phyloP scores from a whole-genome alignment of 2,888 invertebrate species.

The Nyleta sp. region DNA sequence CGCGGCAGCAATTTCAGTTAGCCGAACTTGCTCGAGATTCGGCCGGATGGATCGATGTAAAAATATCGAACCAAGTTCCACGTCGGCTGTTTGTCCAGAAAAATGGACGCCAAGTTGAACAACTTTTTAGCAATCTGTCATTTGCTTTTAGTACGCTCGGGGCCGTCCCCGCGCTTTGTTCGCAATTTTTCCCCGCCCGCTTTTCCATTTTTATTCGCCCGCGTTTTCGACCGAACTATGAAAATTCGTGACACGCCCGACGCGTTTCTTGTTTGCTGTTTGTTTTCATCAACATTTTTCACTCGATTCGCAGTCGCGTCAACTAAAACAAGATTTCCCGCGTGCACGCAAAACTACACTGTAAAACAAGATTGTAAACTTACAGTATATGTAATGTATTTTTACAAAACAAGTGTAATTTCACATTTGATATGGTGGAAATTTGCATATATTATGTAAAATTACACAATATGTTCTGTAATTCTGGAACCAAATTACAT shows the following conservation, averaged over 20 bases:
- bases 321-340: too few relatives aligned
- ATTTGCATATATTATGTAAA: too few relatives aligned
- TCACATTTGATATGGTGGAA: too few relatives aligned
- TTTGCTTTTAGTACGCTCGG: slow-evolving; percentile 33
- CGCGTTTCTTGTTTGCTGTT: slow-evolving; percentile 39
- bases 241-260: slow-evolving; percentile 40
- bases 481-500: too few relatives aligned
- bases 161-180: slow-evolving; percentile 20
- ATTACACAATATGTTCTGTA: too few relatives aligned
- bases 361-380: too few relatives aligned
- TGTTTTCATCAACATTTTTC: too few relatives aligned
- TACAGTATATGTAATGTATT: too few relatives aligned
- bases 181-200: not conserved
- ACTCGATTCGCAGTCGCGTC: too few relatives aligned
- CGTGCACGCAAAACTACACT: too few relatives aligned
- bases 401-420: too few relatives aligned
- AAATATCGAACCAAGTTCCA: slow-evolving; percentile 52
- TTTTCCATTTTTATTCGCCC: slow-evolving; percentile 17
- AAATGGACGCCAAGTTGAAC: slow-evolving; percentile 42
- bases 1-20: slow-evolving; percentile 55
- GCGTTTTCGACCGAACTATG: slow-evolving; percentile 30
- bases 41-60: slow-evolving; percentile 44
- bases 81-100: slow-evolving; percentile 34
- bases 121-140: slow-evolving; percentile 56
- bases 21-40: slow-evolving; percentile 30